phyloP scores from a whole-genome alignment of 2,113 vertebrate species.

The Ptyas mucosa region DNA sequence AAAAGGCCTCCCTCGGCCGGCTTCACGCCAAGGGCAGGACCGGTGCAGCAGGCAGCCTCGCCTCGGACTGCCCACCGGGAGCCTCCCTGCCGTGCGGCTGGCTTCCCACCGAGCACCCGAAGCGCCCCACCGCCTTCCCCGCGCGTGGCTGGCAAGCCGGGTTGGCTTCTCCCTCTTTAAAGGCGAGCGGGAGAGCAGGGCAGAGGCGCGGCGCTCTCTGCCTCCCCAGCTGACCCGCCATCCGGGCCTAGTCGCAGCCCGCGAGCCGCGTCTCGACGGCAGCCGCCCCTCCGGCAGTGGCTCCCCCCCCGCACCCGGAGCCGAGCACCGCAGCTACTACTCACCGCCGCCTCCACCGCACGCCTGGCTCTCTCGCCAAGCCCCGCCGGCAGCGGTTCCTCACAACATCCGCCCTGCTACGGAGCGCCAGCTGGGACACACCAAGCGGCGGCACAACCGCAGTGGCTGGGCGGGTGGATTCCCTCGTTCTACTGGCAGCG shows the following conservation, averaged over 20 bases:
- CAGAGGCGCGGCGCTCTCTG: neutral
- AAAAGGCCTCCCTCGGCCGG: neutral
- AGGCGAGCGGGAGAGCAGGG: neutral
- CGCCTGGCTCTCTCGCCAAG: conserved; percentile 1
- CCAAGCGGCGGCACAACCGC: neutral
- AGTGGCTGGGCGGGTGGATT: conserved; percentile 7
- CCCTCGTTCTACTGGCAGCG: neutral
- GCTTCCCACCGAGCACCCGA: neutral
- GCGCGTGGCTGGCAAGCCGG: neutral
- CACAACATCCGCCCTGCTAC: conserved; percentile 35
- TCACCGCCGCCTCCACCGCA: neutral
- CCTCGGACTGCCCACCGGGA: neutral
- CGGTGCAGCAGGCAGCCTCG: neutral
- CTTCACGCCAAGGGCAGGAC: neutral
- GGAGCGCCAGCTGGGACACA: conserved; percentile 21
- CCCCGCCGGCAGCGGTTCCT: conserved; percentile 17
- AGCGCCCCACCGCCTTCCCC: neutral
- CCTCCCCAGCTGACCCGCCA: neutral
- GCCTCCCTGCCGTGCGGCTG: neutral
- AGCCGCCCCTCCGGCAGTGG: neutral
- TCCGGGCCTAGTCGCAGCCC: neutral
- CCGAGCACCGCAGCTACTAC: neutral
- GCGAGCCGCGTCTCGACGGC: neutral
- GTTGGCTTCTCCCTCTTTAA: neutral
- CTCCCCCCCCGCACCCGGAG: neutral